Evolutionary conservation across 2,113 vertebrate species (phyloP), one percentile per base, ranked within the genome.

Genomic region (Pteruthius melanotis): DNA sequence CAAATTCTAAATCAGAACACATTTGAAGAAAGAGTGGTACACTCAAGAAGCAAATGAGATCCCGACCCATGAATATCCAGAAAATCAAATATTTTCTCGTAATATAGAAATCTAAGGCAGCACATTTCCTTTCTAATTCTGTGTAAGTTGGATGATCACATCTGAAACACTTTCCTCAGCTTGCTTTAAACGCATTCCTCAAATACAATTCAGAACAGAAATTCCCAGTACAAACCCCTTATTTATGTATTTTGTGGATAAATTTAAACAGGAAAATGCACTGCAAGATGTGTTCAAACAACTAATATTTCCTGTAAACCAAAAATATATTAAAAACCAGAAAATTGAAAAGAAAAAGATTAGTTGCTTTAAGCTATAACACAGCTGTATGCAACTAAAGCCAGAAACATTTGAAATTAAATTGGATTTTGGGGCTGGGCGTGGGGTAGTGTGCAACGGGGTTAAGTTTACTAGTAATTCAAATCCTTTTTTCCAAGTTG

Each of bases 331-430:
- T 44, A 64, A 89, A 96, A 96, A 83, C 1, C 8, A 3, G 31
- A 92, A 91, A 96, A 94, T 74, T 66, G 93, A 80, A 83, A 94
- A 94, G 82, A 89, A 97, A 95, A 92, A 87, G 84, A 97, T 95
- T 77, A 96, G 94, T 93, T 98, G 96, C 90, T 97, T 91, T 80
- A 93, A 87, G 93, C 96, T 89, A 71, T 93, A 97, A 90, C 69
- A 77, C 97, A 98, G 97, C 97, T 98, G 96, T 85, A 95, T 45
- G 88, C 68, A 95, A 97, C 97, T 96, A 97, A 97, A 94, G 89
- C 87, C 82, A 84, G 94, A 93, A 95, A 96, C 93, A 86, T 57
- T 86, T 96, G 96, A 98, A 97, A 96, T 95, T 81, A 97, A 97
- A 87, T 83, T 69, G 63, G 69, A 88, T 85, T 86, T 52, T n/a